Evolutionary conservation across 2,797 vertebrate species (phyloP), one percentile per base, ranked within the genome.

Genomic region (Leucoraja ocellata): DNA sequence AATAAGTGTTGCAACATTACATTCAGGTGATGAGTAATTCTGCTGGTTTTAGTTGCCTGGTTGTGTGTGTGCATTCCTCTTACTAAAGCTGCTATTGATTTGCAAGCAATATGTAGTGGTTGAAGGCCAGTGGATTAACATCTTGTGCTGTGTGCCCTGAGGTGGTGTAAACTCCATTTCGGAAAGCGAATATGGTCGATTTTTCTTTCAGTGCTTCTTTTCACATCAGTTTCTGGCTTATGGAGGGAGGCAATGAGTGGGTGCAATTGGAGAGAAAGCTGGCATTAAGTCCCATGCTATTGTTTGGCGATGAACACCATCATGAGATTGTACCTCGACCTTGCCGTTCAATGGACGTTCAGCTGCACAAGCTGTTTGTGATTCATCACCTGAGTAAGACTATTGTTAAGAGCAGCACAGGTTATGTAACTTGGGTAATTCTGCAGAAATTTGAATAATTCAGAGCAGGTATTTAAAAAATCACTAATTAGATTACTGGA

Each of bases 211-310:
- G 95, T 96, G 95, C 96, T 96, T 97, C 96, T 97, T 96, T 96
- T 18, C 96, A 96, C 96, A 96, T 96, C 96, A 96, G 96, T 96
- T 96, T 96, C 96, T 96, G 96, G 96, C 96, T 97, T 97, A 96
- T 96, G 96, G 97, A 98, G 97, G 97, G 97, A 97, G 95, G 97
- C 96, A 96, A 96, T 97, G 61, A 88, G 84, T 32, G 6, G 98
- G 97, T 97, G 97, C 96, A 97, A 97, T 97, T 96, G 96, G 97
- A 97, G 97, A 96, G 97, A 96, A 98, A 97, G 96, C 97, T 98
- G 97, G 97, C 97, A 96, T 95, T 96, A 96, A 97, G 97, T 97
- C 97, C 97, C 97, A 98, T 97, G 98, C 97, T 97, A 99, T 98
- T 98, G 97, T 96, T 97, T 97, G 97, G 97, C 97, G 98, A 96